These are phyloP conservation scores for Onychorhynchus coronatus DNA, from an alignment of 2,113 vertebrate species.

Conservation along the genomic window DNA sequence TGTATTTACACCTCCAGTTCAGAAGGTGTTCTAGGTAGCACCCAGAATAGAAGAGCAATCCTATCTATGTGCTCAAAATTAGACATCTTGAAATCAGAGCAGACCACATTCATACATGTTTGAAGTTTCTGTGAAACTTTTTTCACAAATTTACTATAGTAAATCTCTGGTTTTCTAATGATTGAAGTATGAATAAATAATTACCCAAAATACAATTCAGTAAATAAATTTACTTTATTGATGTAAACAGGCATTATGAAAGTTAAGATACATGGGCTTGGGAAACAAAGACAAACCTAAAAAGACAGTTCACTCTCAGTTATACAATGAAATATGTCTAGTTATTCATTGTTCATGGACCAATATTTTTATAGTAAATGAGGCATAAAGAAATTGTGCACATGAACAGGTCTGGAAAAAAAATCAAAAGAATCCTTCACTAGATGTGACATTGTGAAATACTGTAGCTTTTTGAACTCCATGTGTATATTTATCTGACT, in stretches of 20 bases:
- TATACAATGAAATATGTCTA: slow-evolving; percentile 5
- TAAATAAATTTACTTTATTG: neutral
- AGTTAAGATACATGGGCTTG: neutral
- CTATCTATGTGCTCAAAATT: neutral
- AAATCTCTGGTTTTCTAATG: neutral
- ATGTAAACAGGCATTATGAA: neutral
- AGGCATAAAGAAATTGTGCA: slow-evolving; percentile 21
- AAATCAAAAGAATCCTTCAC: neutral
- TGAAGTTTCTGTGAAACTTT: neutral
- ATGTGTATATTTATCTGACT: slow-evolving; percentile 7
- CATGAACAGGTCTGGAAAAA: neutral
- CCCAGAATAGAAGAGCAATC: neutral
- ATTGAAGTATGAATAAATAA: neutral
- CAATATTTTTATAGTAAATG: slow-evolving; percentile 49
- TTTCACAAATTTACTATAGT: neutral
- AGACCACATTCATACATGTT: neutral
- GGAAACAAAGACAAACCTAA: slow-evolving; percentile 3
- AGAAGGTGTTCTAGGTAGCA: neutral
- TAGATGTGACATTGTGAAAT: slow-evolving; percentile 18
- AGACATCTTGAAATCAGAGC: neutral
- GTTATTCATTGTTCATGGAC: slow-evolving; percentile 32
- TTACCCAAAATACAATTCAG: neutral
- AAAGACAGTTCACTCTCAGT: neutral
- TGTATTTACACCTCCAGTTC: neutral
- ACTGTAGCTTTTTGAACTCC: neutral